Percentiles rank a stretch among this genome's conserved stretches.
Conservation (phyloP, 2,888 invertebrate species). For the Meiosimyza decipiens region DNA sequence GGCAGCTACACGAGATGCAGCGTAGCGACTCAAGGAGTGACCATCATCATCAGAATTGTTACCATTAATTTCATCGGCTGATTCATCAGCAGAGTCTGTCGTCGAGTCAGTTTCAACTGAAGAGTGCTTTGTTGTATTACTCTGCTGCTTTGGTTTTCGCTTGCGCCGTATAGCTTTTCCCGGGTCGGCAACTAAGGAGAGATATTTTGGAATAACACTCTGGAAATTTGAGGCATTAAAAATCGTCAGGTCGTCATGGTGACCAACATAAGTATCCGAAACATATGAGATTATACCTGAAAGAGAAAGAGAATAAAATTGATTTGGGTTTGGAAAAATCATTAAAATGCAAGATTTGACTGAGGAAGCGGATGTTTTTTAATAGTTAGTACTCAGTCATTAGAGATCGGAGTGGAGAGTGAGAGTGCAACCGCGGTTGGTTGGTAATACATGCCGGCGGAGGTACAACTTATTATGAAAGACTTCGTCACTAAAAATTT, state of each 20-base stretch:
- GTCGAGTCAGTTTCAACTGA: conserved; percentile 53
- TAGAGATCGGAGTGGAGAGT: too few species aligned
- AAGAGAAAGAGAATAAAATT: neutral
- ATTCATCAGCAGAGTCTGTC: conserved; percentile 58
- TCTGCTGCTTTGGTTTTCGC: conserved; percentile 43
- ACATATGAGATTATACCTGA: conserved; percentile 62
- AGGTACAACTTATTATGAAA: too few species aligned
- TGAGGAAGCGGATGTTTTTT: neutral
- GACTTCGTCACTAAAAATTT: too few species aligned
- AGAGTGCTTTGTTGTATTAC: conserved; percentile 2
- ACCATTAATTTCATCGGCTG: conserved; percentile 47
- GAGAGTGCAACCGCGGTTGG: too few species aligned
- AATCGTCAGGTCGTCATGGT: conserved; percentile 63
- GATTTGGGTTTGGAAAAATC: neutral
- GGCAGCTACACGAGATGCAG: conserved; percentile 53
- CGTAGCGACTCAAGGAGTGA: conserved; percentile 50
- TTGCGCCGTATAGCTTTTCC: conserved; percentile 60
- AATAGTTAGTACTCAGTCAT: too few species aligned
- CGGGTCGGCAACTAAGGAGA: conserved; percentile 63
- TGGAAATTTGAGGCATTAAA: conserved; percentile 62
- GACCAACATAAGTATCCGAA: conserved; percentile 62
- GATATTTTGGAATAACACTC: conserved; percentile 61
- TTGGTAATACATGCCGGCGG: too few species aligned
- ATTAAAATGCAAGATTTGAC: neutral
- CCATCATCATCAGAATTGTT: conserved; percentile 41